phyloP scores from a whole-genome alignment of 2,888 invertebrate species.

The Drosophila lutescens region DNA sequence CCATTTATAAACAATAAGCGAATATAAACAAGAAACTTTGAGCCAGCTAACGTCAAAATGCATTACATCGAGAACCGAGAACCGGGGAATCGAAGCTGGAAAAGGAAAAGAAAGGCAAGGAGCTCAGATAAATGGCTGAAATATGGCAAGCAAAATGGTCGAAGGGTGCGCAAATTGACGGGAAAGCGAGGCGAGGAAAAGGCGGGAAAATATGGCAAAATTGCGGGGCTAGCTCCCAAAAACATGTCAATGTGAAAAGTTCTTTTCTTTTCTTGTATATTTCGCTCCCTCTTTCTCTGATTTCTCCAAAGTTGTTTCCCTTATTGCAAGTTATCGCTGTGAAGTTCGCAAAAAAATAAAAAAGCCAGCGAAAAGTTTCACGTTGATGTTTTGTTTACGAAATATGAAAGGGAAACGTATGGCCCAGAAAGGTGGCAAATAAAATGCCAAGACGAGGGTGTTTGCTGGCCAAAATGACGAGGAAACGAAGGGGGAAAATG shows the following conservation, averaged over 20 bases:
- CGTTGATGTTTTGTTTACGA: conserved; percentile 73
- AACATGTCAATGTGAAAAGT: conserved; percentile 78
- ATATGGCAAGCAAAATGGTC: conserved; percentile 71
- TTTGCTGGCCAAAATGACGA: not conserved
- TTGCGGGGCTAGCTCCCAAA: conserved; percentile 53
- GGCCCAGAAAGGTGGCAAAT: conserved; percentile 53
- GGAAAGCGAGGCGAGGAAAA: not conserved
- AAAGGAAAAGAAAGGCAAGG: not conserved
- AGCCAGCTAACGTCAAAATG: conserved; percentile 60
- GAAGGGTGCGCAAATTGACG: conserved; percentile 69
- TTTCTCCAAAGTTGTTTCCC: conserved; percentile 67
- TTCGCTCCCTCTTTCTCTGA: conserved; percentile 47
- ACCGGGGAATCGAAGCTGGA: conserved; percentile 14
- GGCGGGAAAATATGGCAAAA: not conserved
- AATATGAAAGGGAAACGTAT: conserved; percentile 69
- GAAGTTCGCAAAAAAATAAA: conserved; percentile 7
- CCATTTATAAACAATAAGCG: conserved; percentile 79
- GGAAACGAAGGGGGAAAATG: too few relatives aligned
- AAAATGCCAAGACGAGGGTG: conserved; percentile 59
- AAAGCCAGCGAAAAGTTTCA: conserved; percentile 56
- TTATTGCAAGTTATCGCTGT: conserved; percentile 40
- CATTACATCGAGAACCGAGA: conserved; percentile 59
- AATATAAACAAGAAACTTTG: conserved; percentile 78
- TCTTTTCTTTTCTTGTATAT: conserved; percentile 45
- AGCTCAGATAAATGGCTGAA: conserved; percentile 72